phyloP scores from a whole-genome alignment of 2,888 invertebrate species.

The Vesta saturnalis region DNA sequence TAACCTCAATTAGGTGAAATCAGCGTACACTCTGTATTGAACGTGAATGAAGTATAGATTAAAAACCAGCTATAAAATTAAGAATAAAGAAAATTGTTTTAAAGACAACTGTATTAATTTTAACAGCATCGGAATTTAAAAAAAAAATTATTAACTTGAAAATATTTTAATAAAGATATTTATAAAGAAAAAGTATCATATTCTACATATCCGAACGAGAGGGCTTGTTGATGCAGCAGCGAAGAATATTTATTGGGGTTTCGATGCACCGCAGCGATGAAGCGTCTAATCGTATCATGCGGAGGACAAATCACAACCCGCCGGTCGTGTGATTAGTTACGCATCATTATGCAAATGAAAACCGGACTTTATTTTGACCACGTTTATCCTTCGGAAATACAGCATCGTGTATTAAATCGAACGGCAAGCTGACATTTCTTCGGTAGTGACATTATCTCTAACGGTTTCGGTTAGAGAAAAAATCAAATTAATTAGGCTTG shows the following conservation, averaged over 20 bases:
- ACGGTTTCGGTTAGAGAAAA: no score
- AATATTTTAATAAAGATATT: slow-evolving; percentile 9
- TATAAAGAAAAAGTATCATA: background rate
- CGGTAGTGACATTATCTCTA: no score
- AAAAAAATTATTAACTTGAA: slow-evolving; percentile 6
- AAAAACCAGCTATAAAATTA: no score
- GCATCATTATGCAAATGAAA: slow-evolving; percentile 54
- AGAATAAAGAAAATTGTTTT: no score
- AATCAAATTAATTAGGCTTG: no score
- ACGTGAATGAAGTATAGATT: no score
- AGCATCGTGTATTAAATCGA: no score
- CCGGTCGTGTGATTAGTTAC: slow-evolving; percentile 49
- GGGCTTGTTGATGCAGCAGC: slow-evolving; percentile 17
- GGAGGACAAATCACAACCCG: slow-evolving; percentile 45
- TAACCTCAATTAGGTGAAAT: no score
- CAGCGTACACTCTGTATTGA: no score
- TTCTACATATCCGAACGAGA: background rate
- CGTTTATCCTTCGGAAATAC: background rate
- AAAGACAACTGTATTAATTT: background rate
- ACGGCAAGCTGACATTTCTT: no score
- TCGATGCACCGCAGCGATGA: slow-evolving; percentile 36
- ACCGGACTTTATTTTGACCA: slow-evolving; percentile 17
- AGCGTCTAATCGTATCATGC: slow-evolving; percentile 46
- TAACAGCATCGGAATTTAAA: background rate
- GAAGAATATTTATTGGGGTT: slow-evolving; percentile 20